Conservation (phyloP, 2,797 vertebrate species). For the Sciaenops ocellatus region DNA sequence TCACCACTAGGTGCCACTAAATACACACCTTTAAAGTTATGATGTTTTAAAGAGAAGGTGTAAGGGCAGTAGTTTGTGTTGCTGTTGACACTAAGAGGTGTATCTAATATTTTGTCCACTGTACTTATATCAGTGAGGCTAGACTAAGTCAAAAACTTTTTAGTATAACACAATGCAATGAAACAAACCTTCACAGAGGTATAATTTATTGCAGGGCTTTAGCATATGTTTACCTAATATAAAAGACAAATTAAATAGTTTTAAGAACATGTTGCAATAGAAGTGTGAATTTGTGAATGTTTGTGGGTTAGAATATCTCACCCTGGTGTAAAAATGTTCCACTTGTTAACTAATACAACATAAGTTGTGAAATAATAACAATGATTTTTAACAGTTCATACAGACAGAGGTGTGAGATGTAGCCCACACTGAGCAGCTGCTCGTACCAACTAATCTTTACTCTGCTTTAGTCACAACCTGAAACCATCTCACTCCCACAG, state of each 20-base stretch:
- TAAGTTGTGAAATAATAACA: constrained; percentile 10
- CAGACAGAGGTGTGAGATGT: constrained; percentile 15
- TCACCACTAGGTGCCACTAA: no score
- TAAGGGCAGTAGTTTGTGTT: background rate
- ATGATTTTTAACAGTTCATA: constrained; percentile 4
- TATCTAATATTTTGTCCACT: background rate
- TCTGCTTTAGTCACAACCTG: constrained; percentile 19
- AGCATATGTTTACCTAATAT: background rate
- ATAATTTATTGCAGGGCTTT: background rate
- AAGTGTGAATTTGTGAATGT: background rate
- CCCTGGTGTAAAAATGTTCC: background rate
- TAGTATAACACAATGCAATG: background rate
- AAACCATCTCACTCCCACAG: constrained; percentile 26
- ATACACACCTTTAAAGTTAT: background rate
- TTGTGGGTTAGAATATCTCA: background rate
- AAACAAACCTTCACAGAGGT: background rate
- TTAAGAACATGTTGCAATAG: background rate
- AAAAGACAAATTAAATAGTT: background rate
- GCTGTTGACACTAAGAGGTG: background rate
- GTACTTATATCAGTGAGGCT: background rate
- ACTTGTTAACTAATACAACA: background rate
- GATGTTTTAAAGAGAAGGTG: background rate
- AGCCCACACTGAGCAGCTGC: constrained; percentile 16
- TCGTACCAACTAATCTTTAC: background rate
- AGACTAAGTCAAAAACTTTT: background rate